A percentile compares a stretch with the other conserved stretches of the same genome.
These are phyloP conservation scores for Polydrusus pterygomalis DNA, from an alignment of 2,888 invertebrate species.

Conservation along the genomic window DNA sequence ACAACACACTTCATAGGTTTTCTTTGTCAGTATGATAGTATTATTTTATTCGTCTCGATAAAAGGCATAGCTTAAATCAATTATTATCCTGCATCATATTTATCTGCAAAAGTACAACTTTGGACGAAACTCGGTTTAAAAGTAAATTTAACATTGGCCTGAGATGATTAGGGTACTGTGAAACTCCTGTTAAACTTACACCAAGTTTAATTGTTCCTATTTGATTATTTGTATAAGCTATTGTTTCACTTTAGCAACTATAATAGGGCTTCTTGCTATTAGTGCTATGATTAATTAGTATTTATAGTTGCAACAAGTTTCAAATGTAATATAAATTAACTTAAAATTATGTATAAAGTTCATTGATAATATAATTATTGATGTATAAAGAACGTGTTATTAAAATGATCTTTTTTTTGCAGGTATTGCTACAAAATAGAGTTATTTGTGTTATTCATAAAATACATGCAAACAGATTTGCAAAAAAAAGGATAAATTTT, in stretches of 20 bases:
- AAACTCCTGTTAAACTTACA: slow-evolving; percentile 20
- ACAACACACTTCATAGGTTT: too few relatives aligned
- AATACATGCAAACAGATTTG: too few relatives aligned
- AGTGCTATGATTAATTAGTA: background rate
- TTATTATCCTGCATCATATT: background rate
- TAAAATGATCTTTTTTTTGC: too few relatives aligned
- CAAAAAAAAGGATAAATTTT: too few relatives aligned
- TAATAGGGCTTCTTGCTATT: slow-evolving; percentile 7
- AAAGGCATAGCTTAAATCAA: background rate
- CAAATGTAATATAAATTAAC: background rate
- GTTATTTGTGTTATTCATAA: too few relatives aligned
- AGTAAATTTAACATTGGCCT: slow-evolving; percentile 17
- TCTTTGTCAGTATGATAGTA: too few relatives aligned
- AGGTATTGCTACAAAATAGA: too few relatives aligned
- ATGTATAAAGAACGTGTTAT: too few relatives aligned
- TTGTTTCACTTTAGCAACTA: slow-evolving; percentile 20
- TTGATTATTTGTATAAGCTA: slow-evolving; percentile 23
- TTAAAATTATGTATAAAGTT: background rate
- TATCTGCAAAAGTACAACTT: background rate
- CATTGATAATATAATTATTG: too few relatives aligned
- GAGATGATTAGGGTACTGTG: slow-evolving; percentile 16
- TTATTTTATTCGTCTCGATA: background rate
- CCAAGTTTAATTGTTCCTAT: slow-evolving; percentile 18
- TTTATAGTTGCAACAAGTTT: background rate
- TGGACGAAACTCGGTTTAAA: background rate